Conservation (phyloP, 1,140 invertebrate genomes). For the Cotesia glomerata region DNA sequence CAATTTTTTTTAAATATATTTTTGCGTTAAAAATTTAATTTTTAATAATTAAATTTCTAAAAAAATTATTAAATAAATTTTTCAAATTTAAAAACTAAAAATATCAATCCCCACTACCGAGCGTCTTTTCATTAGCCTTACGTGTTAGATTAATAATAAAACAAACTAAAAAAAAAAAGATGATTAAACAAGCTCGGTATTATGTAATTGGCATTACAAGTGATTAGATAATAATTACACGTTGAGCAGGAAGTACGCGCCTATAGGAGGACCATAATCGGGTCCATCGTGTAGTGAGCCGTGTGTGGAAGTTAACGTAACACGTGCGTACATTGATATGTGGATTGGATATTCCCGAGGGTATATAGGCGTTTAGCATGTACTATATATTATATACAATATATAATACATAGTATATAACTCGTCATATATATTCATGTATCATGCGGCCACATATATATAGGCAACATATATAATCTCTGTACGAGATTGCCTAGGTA, state of each 20-base stretch:
- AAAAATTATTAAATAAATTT: too few relatives aligned
- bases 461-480: background rate
- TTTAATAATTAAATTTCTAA: too few relatives aligned
- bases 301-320: background rate
- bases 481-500: constrained; percentile 15
- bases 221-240: constrained; percentile 29
- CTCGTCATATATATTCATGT: too few relatives aligned
- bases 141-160: background rate
- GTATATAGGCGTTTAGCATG: background rate
- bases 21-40: too few relatives aligned
- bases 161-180: background rate
- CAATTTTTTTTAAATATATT: too few relatives aligned
- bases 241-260: constrained; percentile 20
- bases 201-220: background rate
- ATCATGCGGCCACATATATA: background rate
- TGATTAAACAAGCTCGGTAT: background rate
- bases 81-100: too few relatives aligned
- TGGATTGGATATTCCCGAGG: background rate
- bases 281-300: constrained; percentile 17
- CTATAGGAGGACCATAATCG: constrained; percentile 20
- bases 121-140: too few relatives aligned
- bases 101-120: too few relatives aligned
- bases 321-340: background rate
- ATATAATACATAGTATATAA: too few relatives aligned
- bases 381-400: background rate